A percentile compares a stretch with the other conserved stretches of the same genome.
These are phyloP conservation scores for Boloria selene DNA, from an alignment of 2,888 invertebrate species.

Conservation along the genomic window DNA sequence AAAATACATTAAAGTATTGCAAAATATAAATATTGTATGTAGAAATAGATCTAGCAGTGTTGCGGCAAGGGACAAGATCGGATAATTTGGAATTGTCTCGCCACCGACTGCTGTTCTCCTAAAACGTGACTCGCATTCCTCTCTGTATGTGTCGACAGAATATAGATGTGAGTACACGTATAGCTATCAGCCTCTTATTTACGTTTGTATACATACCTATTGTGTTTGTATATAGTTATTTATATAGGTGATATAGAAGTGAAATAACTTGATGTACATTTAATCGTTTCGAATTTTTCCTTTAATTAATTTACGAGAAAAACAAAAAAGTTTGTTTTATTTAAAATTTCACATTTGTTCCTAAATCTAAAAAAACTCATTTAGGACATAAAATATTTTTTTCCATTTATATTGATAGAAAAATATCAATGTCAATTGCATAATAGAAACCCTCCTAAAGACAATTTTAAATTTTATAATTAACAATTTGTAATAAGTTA, in stretches of 20 bases:
- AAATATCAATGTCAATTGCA: too few relatives aligned
- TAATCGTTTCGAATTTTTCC: too few relatives aligned
- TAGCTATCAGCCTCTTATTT: background rate
- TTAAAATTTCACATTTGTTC: too few relatives aligned
- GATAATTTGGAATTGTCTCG: constrained; percentile 37
- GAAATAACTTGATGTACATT: background rate
- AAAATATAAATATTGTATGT: constrained; percentile 20
- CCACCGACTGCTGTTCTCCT: constrained; percentile 34
- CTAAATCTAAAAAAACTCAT: too few relatives aligned
- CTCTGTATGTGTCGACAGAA: constrained; percentile 22
- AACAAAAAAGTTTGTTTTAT: too few relatives aligned
- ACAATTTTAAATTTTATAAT: too few relatives aligned
- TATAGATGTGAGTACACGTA: constrained; percentile 9
- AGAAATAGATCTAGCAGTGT: constrained; percentile 26
- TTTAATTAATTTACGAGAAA: too few relatives aligned
- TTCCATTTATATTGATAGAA: too few relatives aligned
- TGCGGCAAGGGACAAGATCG: constrained; percentile 27
- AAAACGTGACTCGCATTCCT: constrained; percentile 38
- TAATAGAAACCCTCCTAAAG: too few relatives aligned
- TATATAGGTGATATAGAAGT: background rate
- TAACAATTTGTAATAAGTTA: too few relatives aligned
- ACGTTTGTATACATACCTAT: background rate
- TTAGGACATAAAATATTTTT: too few relatives aligned
- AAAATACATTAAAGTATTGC: constrained; percentile 2
- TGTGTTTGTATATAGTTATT: background rate